A percentile compares a stretch with the other conserved stretches of the same genome.
Conservation (phyloP, 2,113 vertebrate genomes). For the Solea senegalensis region DNA sequence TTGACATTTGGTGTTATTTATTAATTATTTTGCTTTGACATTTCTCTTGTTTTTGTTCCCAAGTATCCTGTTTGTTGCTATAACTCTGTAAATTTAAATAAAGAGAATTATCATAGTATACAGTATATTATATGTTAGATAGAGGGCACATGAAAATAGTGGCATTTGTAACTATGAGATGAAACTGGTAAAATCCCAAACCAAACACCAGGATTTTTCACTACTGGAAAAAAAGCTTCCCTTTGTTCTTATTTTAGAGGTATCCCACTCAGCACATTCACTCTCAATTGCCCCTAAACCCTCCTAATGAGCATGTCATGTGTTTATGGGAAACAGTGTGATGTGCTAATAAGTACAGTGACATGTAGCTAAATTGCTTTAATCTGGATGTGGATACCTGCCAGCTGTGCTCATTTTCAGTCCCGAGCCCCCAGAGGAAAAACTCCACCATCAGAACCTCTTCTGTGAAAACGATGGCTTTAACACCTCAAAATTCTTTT, state of each 20-base stretch:
- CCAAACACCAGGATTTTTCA: background rate
- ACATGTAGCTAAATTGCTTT: conserved; percentile 61
- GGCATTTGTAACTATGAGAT: too few species aligned
- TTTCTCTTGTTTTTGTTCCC: too few species aligned
- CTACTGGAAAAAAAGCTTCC: background rate
- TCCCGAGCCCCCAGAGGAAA: conserved; percentile 45
- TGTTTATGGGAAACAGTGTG: conserved; percentile 50
- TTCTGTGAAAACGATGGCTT: conserved; percentile 68
- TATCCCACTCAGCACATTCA: conserved; percentile 32
- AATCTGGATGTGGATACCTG: conserved; percentile 64
- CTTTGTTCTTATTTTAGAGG: conserved; percentile 20
- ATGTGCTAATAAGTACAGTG: conserved; percentile 50
- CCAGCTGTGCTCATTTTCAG: conserved; percentile 72
- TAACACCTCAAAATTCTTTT: conserved; percentile 63
- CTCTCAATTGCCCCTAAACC: conserved; percentile 48
- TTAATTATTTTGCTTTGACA: too few species aligned
- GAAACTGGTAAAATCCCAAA: background rate
- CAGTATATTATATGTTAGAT: too few species aligned
- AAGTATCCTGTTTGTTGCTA: too few species aligned
- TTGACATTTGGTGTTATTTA: too few species aligned
- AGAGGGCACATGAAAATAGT: too few species aligned
- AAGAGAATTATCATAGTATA: too few species aligned
- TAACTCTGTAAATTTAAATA: too few species aligned
- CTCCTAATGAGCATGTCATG: conserved; percentile 51
- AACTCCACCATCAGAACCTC: conserved; percentile 48